phyloP scores from a whole-genome alignment of 2,113 vertebrate genomes.

The Cyphomyrus discorhynchus region DNA sequence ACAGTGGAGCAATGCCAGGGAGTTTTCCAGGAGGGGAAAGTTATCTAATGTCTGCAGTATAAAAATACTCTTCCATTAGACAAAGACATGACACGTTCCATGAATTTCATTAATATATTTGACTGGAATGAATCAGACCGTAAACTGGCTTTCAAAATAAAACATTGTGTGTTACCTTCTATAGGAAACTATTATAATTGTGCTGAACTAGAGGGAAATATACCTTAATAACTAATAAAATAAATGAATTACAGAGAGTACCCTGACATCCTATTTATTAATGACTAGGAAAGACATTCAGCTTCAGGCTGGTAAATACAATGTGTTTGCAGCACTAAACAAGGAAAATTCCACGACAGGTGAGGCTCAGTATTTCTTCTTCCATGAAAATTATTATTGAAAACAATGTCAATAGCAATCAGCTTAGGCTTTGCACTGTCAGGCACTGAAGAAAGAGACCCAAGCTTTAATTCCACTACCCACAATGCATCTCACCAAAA shows the following conservation, averaged over 20 bases:
- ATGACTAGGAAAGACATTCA: slow-evolving; percentile 5
- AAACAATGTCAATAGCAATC: slow-evolving; percentile 50
- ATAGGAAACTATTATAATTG: neutral
- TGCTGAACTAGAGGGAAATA: neutral
- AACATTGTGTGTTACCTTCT: neutral
- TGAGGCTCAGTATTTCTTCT: slow-evolving; percentile 39
- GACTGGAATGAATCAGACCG: neutral
- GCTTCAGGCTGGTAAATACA: slow-evolving; percentile 2
- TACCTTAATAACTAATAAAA: neutral
- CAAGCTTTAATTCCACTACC: slow-evolving; percentile 47
- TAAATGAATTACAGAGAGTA: neutral
- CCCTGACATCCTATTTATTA: neutral
- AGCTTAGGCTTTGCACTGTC: slow-evolving; percentile 49
- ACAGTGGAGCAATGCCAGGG: neutral
- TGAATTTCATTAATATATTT: slow-evolving; percentile 4
- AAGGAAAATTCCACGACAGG: slow-evolving; percentile 23
- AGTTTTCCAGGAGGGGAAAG: neutral
- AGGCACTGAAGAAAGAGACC: slow-evolving; percentile 42
- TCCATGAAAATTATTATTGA: slow-evolving; percentile 49
- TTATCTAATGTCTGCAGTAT: neutral
- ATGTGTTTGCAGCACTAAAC: slow-evolving; percentile 12
- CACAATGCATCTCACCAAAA: slow-evolving; percentile 35
- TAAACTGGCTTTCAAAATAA: neutral
- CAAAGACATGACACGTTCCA: neutral
- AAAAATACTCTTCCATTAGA: neutral